Percentiles rank a stretch among this genome's conserved stretches.
Conservation (phyloP, 1,140 invertebrate species). For the Ladona fulva region DNA sequence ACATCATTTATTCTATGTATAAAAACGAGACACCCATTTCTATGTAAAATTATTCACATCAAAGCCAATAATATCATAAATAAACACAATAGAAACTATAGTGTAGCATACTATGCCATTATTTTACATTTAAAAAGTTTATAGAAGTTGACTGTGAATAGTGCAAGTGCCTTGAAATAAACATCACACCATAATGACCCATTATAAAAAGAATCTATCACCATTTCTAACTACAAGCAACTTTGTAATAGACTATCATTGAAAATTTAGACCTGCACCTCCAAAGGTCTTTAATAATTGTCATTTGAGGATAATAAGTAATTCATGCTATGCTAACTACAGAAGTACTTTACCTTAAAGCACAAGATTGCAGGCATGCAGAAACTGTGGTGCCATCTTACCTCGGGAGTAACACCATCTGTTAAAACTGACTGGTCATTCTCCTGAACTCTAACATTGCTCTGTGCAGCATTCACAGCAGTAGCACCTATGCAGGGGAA, state of each 20-base stretch:
- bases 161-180: neutral
- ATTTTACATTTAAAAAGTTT: too few species aligned
- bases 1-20: too few species aligned
- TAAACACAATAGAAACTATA: too few species aligned
- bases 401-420: conserved; percentile 38
- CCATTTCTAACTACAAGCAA: neutral
- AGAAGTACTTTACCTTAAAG: conserved; percentile 52
- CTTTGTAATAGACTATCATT: neutral
- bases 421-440: conserved; percentile 4
- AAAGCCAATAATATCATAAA: too few species aligned
- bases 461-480: neutral
- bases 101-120: too few species aligned
- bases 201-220: neutral
- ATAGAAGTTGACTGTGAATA: too few species aligned
- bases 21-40: too few species aligned
- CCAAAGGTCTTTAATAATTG: neutral
- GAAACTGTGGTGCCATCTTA: conserved; percentile 56
- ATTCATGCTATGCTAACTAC: conserved; percentile 12
- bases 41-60: too few species aligned
- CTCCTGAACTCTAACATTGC: neutral
- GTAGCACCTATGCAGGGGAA: neutral
- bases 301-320: neutral
- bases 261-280: neutral
- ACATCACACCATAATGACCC: neutral
- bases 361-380: conserved; percentile 67